Percentiles rank a stretch among this genome's conserved stretches.
Conservation (phyloP, 1,140 invertebrate species). For the Limonius californicus region DNA sequence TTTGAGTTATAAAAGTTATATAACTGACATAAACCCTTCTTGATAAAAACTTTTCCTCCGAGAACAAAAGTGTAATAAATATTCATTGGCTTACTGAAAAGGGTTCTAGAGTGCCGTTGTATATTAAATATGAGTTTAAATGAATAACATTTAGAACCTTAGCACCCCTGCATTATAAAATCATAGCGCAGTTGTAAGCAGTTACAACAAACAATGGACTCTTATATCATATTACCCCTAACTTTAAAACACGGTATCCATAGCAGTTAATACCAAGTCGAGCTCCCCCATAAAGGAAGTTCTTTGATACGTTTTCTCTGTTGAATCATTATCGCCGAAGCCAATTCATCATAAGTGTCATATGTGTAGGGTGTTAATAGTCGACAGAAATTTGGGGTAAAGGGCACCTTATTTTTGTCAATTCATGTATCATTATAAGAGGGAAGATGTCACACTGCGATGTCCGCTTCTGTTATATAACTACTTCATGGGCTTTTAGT, state of each 20-base stretch:
- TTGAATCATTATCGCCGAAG: constrained; percentile 39
- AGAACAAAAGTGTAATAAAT: constrained; percentile 25
- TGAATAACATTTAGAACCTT: constrained; percentile 28
- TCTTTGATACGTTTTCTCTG: constrained; percentile 32
- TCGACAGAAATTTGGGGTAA: constrained; percentile 24
- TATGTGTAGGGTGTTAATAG: constrained; percentile 39
- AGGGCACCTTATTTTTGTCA: constrained; percentile 19
- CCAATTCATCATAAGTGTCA: constrained; percentile 41
- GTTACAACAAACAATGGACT: constrained; percentile 38
- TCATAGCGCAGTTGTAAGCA: constrained; percentile 38
- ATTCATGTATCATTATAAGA: constrained; percentile 16
- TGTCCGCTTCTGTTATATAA: neutral
- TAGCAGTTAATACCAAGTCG: constrained; percentile 41
- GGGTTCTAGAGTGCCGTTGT: constrained; percentile 23
- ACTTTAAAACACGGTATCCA: constrained; percentile 40
- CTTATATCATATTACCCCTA: constrained; percentile 29
- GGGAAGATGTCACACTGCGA: constrained; percentile 7
- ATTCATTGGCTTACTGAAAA: constrained; percentile 21
- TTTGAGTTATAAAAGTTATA: constrained; percentile 18
- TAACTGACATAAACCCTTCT: constrained; percentile 22
- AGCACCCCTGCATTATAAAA: constrained; percentile 35
- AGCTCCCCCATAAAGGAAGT: constrained; percentile 35
- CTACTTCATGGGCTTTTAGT: neutral
- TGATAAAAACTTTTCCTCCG: constrained; percentile 18
- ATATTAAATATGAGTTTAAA: constrained; percentile 41